Base-by-base conservation (phyloP, 2,113 vertebrate species). In the Gallinago media region DNA sequence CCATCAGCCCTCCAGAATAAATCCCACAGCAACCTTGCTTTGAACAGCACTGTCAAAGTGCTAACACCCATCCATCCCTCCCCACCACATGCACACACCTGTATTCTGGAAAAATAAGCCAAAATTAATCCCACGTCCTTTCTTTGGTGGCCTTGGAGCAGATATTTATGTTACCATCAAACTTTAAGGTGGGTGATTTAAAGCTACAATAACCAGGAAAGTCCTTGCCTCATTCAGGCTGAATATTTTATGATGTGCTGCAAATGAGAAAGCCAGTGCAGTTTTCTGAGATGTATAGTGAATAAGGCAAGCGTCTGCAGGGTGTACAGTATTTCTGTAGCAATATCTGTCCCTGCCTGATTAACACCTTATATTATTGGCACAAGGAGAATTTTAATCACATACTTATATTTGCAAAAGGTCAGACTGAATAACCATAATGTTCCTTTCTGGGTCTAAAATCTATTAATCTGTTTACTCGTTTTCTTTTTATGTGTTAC, bases 401-500 rank as follows among this genome's bases (percentile, higher is more conserved):
- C 2, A 1, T 78, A 42, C 31, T 88, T 95, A 22, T 58, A 61
- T 90, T 93, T 90, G 61, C 67, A 78, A 74, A 58, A 71, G 56
- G 47, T 84, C 88, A 86, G 67, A 52, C 27, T 81, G 40, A 77
- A 84, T 92, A 89, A 93, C 83, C 42, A 54, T 82, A 78, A 68
- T 54, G 40, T 77, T 96, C 61, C 73, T 81, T 93, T 93, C 85
- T 91, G 68, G 27, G 32, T 80, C 66, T 95, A 67, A 93, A 96
- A 75, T 92, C 88, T 92, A 72, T 92, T 93, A 78, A 81, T 91
- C 88, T 93, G 65, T 91, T 95, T 93, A 56, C 58, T 94, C 31
- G 0, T 84, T 94, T 86, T 92, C 59, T 81, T 96, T 79, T 96
- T 46, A 74, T 78, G 44, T 71, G 61, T 87, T 94, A 34, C 8